Base-by-base conservation (phyloP, 2,888 invertebrate genomes). In the Plagodis pulveraria region DNA sequence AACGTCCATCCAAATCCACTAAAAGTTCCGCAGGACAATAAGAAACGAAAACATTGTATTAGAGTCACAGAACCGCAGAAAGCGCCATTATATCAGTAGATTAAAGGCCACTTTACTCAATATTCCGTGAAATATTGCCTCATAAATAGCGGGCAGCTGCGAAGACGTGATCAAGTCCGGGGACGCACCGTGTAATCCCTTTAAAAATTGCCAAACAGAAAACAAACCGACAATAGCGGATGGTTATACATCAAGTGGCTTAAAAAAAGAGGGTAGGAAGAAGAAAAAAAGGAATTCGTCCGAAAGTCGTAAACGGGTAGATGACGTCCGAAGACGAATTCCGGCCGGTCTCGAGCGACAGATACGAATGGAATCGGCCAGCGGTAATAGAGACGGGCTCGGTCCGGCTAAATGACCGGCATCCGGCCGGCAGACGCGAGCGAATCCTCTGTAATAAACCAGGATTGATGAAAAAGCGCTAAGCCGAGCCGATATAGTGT, bases 391-490 rank as follows among this genome's bases (percentile, higher is more conserved):
- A 86, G 87, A 84, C 84, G 83, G 52, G 44, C 60, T 44, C 83
- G 87, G 88, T 85, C 86, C 83, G 86, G 75, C 91, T 85, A 91
- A 91, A 91, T 91, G 91, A 89, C 90, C 90, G 86, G 78, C 87
- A 85, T 86, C 86, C 85, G 85, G 87, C 81, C 53, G 83, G 86
- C 81, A 88, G 91, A 91, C 91, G 91, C 89, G 88, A 87, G 89
- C 87, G 90, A 84, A 89, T 86, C 88, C 86, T 78, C 85, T 81
- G 91, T 91, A 93, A 93, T 93, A 93, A 93, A 93, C 89, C 89
- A 91, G 93, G 93, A 93, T 93, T 93, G 93, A 93, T 93, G 93
- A 93, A 93, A 93, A 93, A 92, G 92, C 91, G 93, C 94, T 94
- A 94, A 94, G 93, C 92, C 91, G 86, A 89, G 91, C 93, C 93